Percentiles rank a stretch among this genome's conserved stretches.
Conservation (phyloP, 2,797 vertebrate species). For the Pyrocephalus nanus region DNA sequence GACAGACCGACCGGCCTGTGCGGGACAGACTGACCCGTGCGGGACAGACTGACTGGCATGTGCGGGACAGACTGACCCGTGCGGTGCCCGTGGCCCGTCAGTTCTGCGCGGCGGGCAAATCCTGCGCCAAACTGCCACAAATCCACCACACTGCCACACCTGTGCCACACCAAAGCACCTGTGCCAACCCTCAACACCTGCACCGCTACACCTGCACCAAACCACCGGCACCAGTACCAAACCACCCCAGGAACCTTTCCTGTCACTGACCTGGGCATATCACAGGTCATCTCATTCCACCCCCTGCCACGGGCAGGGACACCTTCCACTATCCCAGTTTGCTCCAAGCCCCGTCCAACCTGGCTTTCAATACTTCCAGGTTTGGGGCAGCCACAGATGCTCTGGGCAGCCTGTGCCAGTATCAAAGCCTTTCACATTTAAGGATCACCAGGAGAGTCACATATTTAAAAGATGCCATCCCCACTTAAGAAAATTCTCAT, state of each 20-base stretch:
- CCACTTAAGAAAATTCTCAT: not conserved
- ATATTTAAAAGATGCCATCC: too few relatives aligned
- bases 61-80: too few relatives aligned
- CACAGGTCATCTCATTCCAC: not conserved
- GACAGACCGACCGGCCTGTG: too few relatives aligned
- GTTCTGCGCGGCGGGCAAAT: too few relatives aligned
- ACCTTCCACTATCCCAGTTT: not conserved
- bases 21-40: too few relatives aligned
- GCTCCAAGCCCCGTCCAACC: not conserved
- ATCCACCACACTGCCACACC: too few relatives aligned
- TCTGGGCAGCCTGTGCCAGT: not conserved
- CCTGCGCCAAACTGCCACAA: not conserved
- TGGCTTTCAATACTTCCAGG: not conserved
- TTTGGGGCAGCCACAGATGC: not conserved
- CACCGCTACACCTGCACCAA: rapidly evolving
- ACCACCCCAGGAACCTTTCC: rapidly evolving
- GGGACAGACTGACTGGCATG: too few relatives aligned
- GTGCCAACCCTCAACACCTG: not conserved
- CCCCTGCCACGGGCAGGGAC: not conserved
- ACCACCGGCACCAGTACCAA: rapidly evolving
- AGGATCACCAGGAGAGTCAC: not conserved
- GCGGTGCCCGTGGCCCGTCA: too few relatives aligned
- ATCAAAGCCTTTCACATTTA: not conserved
- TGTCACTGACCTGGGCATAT: too few relatives aligned
- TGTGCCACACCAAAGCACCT: not conserved